Base-by-base conservation (phyloP, 2,888 invertebrate genomes). In the Allygus modestus region DNA sequence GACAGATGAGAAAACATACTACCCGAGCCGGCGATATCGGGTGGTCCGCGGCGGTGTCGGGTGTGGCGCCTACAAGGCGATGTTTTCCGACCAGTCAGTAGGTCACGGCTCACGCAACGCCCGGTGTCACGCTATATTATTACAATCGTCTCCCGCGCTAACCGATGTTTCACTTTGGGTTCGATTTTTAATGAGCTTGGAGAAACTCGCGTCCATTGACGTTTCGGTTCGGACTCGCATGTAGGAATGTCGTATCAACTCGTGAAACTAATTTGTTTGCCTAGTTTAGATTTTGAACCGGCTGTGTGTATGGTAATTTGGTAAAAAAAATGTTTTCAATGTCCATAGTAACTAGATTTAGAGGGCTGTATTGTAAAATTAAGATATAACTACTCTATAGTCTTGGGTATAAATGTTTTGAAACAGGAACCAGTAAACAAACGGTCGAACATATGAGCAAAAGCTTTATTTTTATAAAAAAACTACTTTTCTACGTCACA, bases 161-260 rank as follows among this genome's bases (percentile, higher is more conserved):
- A 79, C 79, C 46, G 79, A 58, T 79, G 79, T 58, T 79, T 79
- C 79, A 79, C 54, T 58, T 79, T 46, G 51, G 31, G 17, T 71
- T 71, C 75, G 33, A 43, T 75, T 75, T 75, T 43, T 33, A 75
- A 43, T 43, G 75, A 43, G 23, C 71, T 12, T 33, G 69, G 73
- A 77, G 46, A 77, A 77, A 77, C 43, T 69, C 31, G 46, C 41
- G 41, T 43, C 41, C 46, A 37, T 69, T 82, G 82, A 82, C 82
- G 41, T 82, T 31, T 28, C 26, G 31, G 69, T 31, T 28, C 26
- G 31, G 69, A 31, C 61, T 20, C 58, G 23, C 23, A 81, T 33
- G 37, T 17, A 33, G 81, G 81, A 81, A 58, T 33, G 81, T n/a
- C 51, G 43, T 41, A 37, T 37, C 37, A 46, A 17, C 46, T 15